Evolutionary conservation across 2,888 invertebrate species (phyloP), one percentile per base, ranked within the genome.

Genomic region (Lasioglossum malachurum): DNA sequence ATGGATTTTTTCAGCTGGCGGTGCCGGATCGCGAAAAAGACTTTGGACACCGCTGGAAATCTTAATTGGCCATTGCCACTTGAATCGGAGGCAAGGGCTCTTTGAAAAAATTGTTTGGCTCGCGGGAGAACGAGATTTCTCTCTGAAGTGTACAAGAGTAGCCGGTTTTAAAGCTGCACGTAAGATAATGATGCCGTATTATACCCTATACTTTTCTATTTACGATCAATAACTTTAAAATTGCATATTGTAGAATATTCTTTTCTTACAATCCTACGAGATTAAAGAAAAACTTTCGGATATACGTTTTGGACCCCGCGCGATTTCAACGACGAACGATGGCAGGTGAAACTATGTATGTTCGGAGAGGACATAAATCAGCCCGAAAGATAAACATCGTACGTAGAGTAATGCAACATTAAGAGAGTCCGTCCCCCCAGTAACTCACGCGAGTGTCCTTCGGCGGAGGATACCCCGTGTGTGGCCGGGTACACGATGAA

Each of bases 401-500:
- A 71, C 41, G 12, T 19, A 23, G 23, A 41, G 71, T n/a, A 71
- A 41, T n/a, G 41, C n/a, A n/a, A 71, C 38, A n/a, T 71, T 41
- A 71, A 71, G 23, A 71, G n/a, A 41, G 71, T 71, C 71, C 31
- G 31, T 31, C 64, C 16, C 31, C 31, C 16, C 5, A 14, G 38
- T 71, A 71, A 71, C 71, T 41, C 71, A 41, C n/a, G 38, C 71
- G 23, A 74, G 23, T 27, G 35, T 83, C 69, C 53, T 75, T 53
- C 27, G 7, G 38, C 57, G 75, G n/a, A 23, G 71, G 84, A 72
- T 71, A 44, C 35, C 27, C 23, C n/a, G 86, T 46, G 72, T 84
- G 84, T 72, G 75, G 84, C 75, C 84, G 41, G 19, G 67, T 38
- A 38, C 44, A 64, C 75, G 78, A 85, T 49, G 75, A 85, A 85